Percentiles rank a stretch among this genome's conserved stretches.
Evolutionary conservation across 2,797 vertebrate genomes (phyloP).

Genomic region (Lacerta bilineata): DNA sequence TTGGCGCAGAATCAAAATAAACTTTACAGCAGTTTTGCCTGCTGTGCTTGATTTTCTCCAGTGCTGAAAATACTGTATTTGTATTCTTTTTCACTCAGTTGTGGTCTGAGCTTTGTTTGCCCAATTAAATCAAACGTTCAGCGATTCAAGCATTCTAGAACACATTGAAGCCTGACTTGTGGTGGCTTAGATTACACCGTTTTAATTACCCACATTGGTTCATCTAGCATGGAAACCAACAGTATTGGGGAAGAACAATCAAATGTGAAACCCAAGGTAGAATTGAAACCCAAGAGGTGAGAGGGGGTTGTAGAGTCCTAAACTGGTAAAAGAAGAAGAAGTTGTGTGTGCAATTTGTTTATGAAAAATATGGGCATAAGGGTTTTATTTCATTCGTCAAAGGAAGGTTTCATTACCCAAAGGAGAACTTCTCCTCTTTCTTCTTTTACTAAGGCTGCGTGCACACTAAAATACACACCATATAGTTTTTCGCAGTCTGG

Average conservation of each 20-base stretch:
- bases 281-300: slow-evolving; percentile 50
- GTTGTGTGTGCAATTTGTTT: not conserved
- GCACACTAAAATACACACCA: no score
- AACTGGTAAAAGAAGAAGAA: not conserved
- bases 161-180: slow-evolving; percentile 57
- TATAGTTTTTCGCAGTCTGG: no score
- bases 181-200: slow-evolving; percentile 63
- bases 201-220: slow-evolving; percentile 69
- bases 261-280: slow-evolving; percentile 54
- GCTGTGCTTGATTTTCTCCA: slow-evolving; percentile 69
- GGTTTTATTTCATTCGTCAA: not conserved
- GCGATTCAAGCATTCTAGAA: slow-evolving; percentile 59
- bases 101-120: slow-evolving; percentile 54
- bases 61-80: slow-evolving; percentile 59
- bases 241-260: slow-evolving; percentile 54
- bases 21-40: slow-evolving; percentile 62
- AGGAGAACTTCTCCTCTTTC: not conserved
- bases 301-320: slow-evolving; percentile 31
- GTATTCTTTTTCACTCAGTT: slow-evolving; percentile 52
- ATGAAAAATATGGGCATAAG: not conserved
- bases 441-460: not conserved
- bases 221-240: slow-evolving; percentile 66
- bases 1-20: slow-evolving; percentile 54
- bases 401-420: not conserved
- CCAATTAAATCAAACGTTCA: slow-evolving; percentile 61